Percentiles rank a stretch among this genome's conserved stretches.
phyloP scores from a whole-genome alignment of 2,113 vertebrate genomes.

The Salvelinus fontinalis region DNA sequence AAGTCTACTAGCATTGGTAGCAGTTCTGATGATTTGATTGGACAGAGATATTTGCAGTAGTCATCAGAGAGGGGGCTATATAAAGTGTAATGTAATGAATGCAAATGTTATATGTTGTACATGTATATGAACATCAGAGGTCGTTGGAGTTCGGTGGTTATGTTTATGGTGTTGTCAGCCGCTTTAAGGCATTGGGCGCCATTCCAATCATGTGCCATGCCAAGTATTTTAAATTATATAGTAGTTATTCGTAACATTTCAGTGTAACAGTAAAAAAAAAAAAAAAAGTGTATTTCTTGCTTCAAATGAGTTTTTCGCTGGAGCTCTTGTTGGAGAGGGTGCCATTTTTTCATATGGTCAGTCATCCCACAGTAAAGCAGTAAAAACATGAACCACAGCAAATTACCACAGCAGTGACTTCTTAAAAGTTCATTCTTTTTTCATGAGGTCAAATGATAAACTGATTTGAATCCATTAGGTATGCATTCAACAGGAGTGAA shows the following conservation, averaged over 20 bases:
- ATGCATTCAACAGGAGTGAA: slow-evolving; percentile 76
- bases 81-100: slow-evolving; percentile 49
- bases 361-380: slow-evolving; percentile 52
- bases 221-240: too few species aligned
- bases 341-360: neutral
- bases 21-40: slow-evolving; percentile 76
- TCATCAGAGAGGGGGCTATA: neutral
- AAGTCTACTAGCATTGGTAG: slow-evolving; percentile 71
- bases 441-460: slow-evolving; percentile 75
- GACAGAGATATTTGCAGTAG: slow-evolving; percentile 50
- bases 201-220: neutral
- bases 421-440: slow-evolving; percentile 74
- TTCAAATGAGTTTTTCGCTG: too few species aligned
- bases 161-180: slow-evolving; percentile 5
- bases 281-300: too few species aligned
- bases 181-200: neutral
- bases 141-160: slow-evolving; percentile 58
- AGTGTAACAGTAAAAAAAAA: too few species aligned
- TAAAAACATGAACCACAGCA: slow-evolving; percentile 54
- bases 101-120: slow-evolving; percentile 60
- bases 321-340: neutral
- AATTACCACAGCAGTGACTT: slow-evolving; percentile 68
- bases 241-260: too few species aligned
- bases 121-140: slow-evolving; percentile 62
- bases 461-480: slow-evolving; percentile 78